Conservation (phyloP, 2,888 invertebrate genomes). For the Taphrorychus bicolor region DNA sequence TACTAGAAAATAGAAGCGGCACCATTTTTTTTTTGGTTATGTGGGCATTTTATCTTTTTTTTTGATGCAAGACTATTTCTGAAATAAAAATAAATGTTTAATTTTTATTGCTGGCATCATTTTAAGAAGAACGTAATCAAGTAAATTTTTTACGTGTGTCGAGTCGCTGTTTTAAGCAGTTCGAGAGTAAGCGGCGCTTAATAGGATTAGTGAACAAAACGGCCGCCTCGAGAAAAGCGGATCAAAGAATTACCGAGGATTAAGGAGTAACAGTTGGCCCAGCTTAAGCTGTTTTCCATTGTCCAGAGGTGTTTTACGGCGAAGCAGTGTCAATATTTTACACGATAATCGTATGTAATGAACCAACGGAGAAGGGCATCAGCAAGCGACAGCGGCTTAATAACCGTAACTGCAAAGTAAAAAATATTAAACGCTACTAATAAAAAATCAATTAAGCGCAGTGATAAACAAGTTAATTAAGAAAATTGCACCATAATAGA, state of each 20-base stretch:
- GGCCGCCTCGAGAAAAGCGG: conserved; percentile 17
- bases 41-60: no score
- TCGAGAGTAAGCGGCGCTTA: conserved; percentile 25
- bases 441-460: background rate
- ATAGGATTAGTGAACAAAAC: conserved; percentile 23
- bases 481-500: background rate
- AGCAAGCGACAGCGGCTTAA: no score
- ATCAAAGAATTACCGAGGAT: conserved; percentile 15
- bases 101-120: no score
- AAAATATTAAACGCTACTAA: background rate
- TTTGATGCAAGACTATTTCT: no score
- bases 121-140: background rate
- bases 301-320: conserved; percentile 5
- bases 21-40: no score
- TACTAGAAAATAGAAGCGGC: no score
- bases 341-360: background rate
- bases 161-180: conserved; percentile 19
- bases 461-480: background rate
- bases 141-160: background rate
- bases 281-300: conserved; percentile 9
- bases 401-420: background rate
- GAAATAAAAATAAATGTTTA: no score
- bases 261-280: conserved; percentile 9
- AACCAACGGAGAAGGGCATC: no score
- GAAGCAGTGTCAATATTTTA: background rate